These are phyloP conservation scores for Lanistes nyassanus DNA, from an alignment of 1,140 invertebrate genomes.

Conservation along the genomic window DNA sequence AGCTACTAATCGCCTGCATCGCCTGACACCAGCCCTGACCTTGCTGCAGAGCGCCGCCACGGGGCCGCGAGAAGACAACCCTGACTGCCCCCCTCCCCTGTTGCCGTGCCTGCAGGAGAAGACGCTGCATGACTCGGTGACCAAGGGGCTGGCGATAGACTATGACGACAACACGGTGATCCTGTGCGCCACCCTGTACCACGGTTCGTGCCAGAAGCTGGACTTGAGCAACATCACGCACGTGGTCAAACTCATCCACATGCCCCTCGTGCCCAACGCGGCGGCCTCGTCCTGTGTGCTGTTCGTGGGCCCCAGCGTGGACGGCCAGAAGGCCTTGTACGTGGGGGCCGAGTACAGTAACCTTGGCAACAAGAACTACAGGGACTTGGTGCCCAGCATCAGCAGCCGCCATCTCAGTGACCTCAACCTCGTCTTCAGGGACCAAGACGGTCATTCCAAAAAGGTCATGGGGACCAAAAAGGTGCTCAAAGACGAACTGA, in stretches of 20 bases:
- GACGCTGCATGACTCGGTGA: constrained; percentile 88
- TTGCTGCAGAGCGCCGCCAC: constrained; percentile 83
- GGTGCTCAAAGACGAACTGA: constrained; percentile 30
- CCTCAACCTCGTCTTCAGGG: constrained; percentile 89
- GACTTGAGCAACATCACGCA: constrained; percentile 91
- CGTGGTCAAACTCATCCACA: constrained; percentile 81
- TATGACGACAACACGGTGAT: constrained; percentile 89
- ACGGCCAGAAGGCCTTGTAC: constrained; percentile 88
- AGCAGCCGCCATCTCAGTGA: constrained; percentile 90
- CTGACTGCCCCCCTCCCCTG: constrained; percentile 79
- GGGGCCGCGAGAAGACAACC: constrained; percentile 89
- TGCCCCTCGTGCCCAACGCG: constrained; percentile 95
- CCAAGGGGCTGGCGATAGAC: constrained; percentile 95
- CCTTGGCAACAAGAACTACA: constrained; percentile 37
- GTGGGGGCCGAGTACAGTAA: constrained; percentile 90
- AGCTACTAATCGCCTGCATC: constrained; percentile 92
- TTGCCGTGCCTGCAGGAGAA: constrained; percentile 40
- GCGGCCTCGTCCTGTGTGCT: constrained; percentile 92
- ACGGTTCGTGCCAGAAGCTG: constrained; percentile 88
- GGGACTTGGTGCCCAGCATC: constrained; percentile 91
- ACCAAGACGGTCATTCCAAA: constrained; percentile 63
- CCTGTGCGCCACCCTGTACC: constrained; percentile 88
- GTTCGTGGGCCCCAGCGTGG: constrained; percentile 93
- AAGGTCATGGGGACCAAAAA: constrained; percentile 41
- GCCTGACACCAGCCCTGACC: constrained; percentile 86